These are phyloP conservation scores for Colletes collaris DNA, from an alignment of 2,888 invertebrate genomes.

Conservation along the genomic window DNA sequence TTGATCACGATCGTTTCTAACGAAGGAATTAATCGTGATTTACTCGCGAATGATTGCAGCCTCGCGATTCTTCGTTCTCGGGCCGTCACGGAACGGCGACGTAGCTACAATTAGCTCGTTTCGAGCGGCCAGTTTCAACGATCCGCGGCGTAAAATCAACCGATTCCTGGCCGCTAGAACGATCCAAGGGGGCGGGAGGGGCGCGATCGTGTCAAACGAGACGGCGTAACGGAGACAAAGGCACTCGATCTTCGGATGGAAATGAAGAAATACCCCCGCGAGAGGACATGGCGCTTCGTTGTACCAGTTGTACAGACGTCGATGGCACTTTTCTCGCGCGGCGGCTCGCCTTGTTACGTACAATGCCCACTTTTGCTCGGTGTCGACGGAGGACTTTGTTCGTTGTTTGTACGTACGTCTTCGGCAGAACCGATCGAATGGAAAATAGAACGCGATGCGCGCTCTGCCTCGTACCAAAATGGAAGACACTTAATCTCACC, in stretches of 20 bases:
- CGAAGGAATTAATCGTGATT: conserved; percentile 53
- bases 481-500: neutral
- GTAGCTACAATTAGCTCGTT: conserved; percentile 57
- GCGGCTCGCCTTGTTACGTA: conserved; percentile 37
- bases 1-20: conserved; percentile 48
- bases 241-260: conserved; percentile 50
- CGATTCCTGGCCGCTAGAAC: neutral
- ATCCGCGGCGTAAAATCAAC: conserved; percentile 45
- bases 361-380: conserved; percentile 52
- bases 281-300: conserved; percentile 45
- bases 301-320: conserved; percentile 42
- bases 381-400: conserved; percentile 16
- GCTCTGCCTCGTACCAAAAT: neutral
- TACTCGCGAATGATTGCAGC: conserved; percentile 28
- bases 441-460: conserved; percentile 3
- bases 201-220: conserved; percentile 25
- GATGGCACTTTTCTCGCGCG: conserved; percentile 55
- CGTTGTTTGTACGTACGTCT: conserved; percentile 21
- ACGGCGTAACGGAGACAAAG: conserved; percentile 50
- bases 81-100: conserved; percentile 17
- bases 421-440: conserved; percentile 7
- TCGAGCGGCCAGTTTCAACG: conserved; percentile 54
- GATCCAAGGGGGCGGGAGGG: neutral
- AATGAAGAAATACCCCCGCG: conserved; percentile 60
- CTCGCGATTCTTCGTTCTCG: conserved; percentile 29